Percentiles rank a stretch among this genome's conserved stretches.
phyloP scores from a whole-genome alignment of 1,140 invertebrate species.

The Atta colombica region DNA sequence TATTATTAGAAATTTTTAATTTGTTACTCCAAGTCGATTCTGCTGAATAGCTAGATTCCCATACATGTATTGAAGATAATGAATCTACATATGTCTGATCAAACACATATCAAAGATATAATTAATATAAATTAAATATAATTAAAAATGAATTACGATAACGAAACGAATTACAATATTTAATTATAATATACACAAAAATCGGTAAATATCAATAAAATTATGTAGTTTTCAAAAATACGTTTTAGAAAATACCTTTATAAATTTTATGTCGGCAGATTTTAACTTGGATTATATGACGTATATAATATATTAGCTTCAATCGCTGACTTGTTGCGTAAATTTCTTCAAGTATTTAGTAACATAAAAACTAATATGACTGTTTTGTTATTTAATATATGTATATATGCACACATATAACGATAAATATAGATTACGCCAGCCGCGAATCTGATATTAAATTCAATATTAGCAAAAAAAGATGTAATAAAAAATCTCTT shows the following conservation, averaged over 20 bases:
- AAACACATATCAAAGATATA: not conserved
- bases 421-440: not conserved
- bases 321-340: not conserved
- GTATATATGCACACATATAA: not conserved
- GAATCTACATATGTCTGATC: not conserved
- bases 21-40: not conserved
- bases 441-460: not conserved
- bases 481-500: slow-evolving; percentile 2
- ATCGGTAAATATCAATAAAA: not conserved
- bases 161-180: not conserved
- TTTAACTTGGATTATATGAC: not conserved
- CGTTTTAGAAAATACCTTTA: not conserved
- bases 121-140: not conserved
- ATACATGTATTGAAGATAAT: not conserved
- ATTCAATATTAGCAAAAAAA: not conserved
- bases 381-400: not conserved
- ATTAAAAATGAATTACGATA: no score
- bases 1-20: not conserved
- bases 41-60: not conserved
- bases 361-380: not conserved
- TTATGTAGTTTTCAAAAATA: not conserved
- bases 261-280: not conserved
- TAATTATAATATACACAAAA: not conserved
- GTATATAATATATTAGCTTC: not conserved
- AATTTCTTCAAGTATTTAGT: not conserved